Percentiles rank a stretch among this genome's conserved stretches.
Evolutionary conservation across 2,888 invertebrate species (phyloP).

Genomic region (Heliconius sara): DNA sequence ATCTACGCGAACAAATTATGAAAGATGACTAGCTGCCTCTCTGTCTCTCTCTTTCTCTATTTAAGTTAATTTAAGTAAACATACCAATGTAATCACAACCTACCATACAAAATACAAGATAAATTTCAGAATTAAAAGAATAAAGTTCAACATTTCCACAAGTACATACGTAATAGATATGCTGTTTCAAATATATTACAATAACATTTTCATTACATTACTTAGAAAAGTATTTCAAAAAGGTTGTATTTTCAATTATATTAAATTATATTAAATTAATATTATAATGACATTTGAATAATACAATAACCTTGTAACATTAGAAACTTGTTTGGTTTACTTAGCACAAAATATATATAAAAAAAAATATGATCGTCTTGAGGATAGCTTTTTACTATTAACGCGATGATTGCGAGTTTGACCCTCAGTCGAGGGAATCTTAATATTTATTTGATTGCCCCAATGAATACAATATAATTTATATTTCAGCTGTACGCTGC

Average conservation of each 20-base stretch:
- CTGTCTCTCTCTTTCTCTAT: too few relatives aligned
- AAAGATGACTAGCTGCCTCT: too few relatives aligned
- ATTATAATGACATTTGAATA: background rate
- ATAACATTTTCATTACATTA: slow-evolving; percentile 9
- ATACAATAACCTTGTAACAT: background rate
- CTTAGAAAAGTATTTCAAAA: background rate
- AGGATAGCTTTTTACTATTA: background rate
- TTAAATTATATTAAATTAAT: too few relatives aligned
- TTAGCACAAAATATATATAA: too few relatives aligned
- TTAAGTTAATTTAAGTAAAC: too few relatives aligned
- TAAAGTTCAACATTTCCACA: background rate
- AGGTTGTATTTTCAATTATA: background rate
- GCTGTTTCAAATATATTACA: slow-evolving; percentile 12
- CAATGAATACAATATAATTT: too few relatives aligned
- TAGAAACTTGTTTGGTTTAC: background rate
- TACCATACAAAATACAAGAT: background rate
- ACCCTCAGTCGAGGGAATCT: background rate
- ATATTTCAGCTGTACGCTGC: too few relatives aligned
- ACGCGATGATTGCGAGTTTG: background rate
- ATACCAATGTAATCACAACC: too few relatives aligned
- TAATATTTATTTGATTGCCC: too few relatives aligned
- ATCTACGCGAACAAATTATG: too few relatives aligned
- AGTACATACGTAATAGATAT: background rate
- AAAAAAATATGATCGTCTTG: background rate
- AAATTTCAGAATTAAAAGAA: background rate